Percentiles rank a stretch among this genome's conserved stretches.
Evolutionary conservation across 1,140 invertebrate genomes (phyloP).

Genomic region (Ooceraea biroi): DNA sequence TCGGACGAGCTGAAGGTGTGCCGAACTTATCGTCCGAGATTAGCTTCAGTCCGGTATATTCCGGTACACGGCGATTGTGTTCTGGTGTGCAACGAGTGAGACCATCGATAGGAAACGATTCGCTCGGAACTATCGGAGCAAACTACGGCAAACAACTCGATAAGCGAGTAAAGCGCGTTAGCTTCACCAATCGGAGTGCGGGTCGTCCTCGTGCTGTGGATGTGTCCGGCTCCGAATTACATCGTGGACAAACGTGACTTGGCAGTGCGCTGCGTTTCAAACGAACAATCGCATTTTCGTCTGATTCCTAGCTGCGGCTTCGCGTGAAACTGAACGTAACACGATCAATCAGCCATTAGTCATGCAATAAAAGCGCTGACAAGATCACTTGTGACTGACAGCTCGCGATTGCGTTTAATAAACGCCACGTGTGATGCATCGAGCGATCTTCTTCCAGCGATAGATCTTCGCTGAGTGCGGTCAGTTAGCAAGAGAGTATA

Average conservation of each 20-base stretch:
- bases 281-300: background rate
- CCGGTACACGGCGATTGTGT: conserved; percentile 14
- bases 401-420: conserved; percentile 32
- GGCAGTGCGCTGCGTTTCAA: conserved; percentile 21
- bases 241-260: conserved; percentile 7
- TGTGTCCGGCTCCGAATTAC: conserved; percentile 21
- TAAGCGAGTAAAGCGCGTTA: background rate
- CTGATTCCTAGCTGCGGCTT: background rate
- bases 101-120: background rate
- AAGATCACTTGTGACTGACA: conserved; percentile 45
- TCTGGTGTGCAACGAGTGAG: conserved; percentile 10
- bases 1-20: background rate
- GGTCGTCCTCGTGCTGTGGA: conserved; percentile 9
- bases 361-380: conserved; percentile 53
- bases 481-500: background rate
- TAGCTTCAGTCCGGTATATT: conserved; percentile 46
- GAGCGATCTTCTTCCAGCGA: conserved; percentile 6
- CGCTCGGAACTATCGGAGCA: background rate
- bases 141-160: conserved; percentile 14
- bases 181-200: background rate
- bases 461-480: conserved; percentile 18
- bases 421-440: conserved; percentile 37
- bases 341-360: conserved; percentile 27
- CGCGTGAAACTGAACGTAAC: background rate
- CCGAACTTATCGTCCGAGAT: conserved; percentile 29